Conservation (phyloP, 1,140 invertebrate genomes). For the Philotrypesis tridentata region DNA sequence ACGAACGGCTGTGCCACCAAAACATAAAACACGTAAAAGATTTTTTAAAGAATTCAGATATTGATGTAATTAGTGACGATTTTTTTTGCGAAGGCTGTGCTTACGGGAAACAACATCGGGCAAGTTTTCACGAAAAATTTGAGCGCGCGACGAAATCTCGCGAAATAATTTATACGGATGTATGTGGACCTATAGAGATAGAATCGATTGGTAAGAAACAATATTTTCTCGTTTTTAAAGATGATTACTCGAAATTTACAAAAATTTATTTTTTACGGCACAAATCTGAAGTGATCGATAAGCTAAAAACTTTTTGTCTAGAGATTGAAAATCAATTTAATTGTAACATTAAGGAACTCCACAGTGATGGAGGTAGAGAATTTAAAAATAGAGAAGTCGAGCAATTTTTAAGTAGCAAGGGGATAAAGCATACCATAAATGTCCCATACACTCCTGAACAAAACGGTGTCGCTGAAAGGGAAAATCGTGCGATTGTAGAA, state of each 20-base stretch:
- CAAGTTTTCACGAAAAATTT: neutral
- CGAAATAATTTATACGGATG: neutral
- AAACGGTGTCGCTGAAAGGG: slow-evolving; percentile 20
- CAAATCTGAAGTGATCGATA: slow-evolving; percentile 17
- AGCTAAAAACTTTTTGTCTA: slow-evolving; percentile 16
- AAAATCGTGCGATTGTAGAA: slow-evolving; percentile 16
- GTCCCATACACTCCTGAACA: slow-evolving; percentile 24
- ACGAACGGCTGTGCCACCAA: slow-evolving; percentile 9
- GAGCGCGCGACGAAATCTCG: neutral
- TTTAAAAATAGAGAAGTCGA: slow-evolving; percentile 13
- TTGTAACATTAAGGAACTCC: slow-evolving; percentile 12
- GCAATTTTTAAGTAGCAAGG: neutral
- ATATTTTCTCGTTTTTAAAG: slow-evolving; percentile 35
- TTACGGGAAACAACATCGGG: slow-evolving; percentile 10
- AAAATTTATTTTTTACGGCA: slow-evolving; percentile 14
- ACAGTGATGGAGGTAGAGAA: slow-evolving; percentile 25
- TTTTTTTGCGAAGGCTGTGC: slow-evolving; percentile 15
- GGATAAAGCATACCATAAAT: neutral
- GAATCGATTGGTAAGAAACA: slow-evolving; percentile 12
- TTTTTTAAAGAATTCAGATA: neutral
- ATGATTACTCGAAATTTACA: slow-evolving; percentile 36
- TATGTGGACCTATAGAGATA: slow-evolving; percentile 30
- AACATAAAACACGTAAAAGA: neutral
- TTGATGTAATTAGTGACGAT: neutral
- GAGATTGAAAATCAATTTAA: slow-evolving; percentile 14